These are phyloP conservation scores for Onychomys torridus DNA, from an alignment of 2,797 vertebrate species.

Conservation along the genomic window DNA sequence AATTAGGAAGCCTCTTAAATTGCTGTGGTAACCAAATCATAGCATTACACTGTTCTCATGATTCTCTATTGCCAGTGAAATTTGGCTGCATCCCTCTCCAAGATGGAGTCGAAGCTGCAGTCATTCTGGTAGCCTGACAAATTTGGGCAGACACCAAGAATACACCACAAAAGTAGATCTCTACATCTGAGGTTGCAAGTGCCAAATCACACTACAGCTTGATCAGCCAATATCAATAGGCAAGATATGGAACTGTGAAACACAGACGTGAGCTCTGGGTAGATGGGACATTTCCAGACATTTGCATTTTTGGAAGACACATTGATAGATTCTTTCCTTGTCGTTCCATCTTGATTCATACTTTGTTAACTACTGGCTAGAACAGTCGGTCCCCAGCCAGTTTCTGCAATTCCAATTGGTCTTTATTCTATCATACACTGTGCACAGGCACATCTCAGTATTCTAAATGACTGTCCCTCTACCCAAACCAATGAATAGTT, in stretches of 20 bases:
- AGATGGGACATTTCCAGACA: not conserved
- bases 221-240: not conserved
- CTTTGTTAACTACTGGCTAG: not conserved
- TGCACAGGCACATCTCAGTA: not conserved
- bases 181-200: not conserved
- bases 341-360: not conserved
- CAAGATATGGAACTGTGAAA: not conserved
- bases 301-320: not conserved
- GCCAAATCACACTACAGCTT: not conserved
- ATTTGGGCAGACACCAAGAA: not conserved
- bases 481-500: not conserved
- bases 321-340: slow-evolving; percentile 17
- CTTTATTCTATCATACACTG: not conserved
- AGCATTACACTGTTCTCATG: not conserved
- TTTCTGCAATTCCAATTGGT: not conserved
- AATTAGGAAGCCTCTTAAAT: not conserved
- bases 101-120: not conserved
- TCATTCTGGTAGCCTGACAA: not conserved
- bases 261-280: not conserved
- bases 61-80: not conserved
- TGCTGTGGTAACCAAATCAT: not conserved
- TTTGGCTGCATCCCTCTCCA: not conserved
- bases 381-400: not conserved
- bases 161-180: not conserved
- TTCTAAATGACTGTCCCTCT: not conserved